Base-by-base conservation (phyloP, 2,888 invertebrate genomes). In the Scaeva pyrastri region DNA sequence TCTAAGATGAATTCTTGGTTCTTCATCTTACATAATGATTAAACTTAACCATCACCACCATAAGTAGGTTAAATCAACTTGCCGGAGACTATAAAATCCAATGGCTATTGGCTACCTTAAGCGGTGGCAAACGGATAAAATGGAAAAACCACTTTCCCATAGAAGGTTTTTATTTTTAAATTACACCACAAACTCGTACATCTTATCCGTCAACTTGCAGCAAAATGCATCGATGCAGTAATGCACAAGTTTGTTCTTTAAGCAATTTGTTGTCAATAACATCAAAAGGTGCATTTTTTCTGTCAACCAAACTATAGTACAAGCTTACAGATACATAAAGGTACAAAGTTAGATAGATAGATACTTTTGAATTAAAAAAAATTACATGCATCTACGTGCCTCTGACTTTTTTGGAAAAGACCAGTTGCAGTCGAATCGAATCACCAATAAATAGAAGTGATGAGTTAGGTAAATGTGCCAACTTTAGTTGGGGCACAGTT, bases 401-500 rank as follows among this genome's bases (percentile, higher is more conserved):
- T 68, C 43, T 16, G 62, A 72, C 79, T 52, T n/a, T 84, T 79
- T 84, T 56, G 79, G 79, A 50, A 72, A 60, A 66, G 79, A 84
- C 84, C 7, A 84, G 74, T 84, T 71, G 23, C 66, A n/a, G 36
- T 31, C 21, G 36, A 66, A 50, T 48, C 16, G 31, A 78, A 50
- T 74, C 58, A 6, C n/a, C n/a, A n/a, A n/a, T n/a, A 48, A n/a
- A 5, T 31, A 31, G 21, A 39, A 62, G 2, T 14, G 31, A 36
- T 48, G 19, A 68, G 2, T 10, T 50, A 21, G 10, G 36, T 21
- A 39, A 16, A 23, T 39, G n/a, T 52, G n/a, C 39, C 26, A 43
- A 12, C 50, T 39, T 60, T 58, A 19, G 50, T 94, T 26, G 10
- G 11, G 12, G 16, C 2, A n/a, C 26, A 31, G n/a, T 62, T 43